phyloP scores from a whole-genome alignment of 2,888 invertebrate genomes.

The Tinea trinotella region DNA sequence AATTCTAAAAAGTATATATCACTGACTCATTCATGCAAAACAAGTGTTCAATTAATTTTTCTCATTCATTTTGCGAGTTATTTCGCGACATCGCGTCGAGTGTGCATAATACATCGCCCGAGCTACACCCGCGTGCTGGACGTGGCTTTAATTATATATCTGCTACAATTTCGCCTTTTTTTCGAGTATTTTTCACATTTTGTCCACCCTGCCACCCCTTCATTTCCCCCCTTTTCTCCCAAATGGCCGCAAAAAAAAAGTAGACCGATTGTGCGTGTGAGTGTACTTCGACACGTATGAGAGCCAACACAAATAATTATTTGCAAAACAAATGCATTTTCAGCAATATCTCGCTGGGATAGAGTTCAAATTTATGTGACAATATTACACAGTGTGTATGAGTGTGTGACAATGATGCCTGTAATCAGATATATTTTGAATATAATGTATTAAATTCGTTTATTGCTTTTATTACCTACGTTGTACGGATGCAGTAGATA shows the following conservation, averaged over 20 bases:
- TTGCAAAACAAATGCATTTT: not conserved
- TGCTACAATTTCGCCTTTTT: conserved; percentile 72
- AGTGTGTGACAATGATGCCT: conserved; percentile 33
- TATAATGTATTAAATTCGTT: not conserved
- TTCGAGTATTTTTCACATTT: conserved; percentile 74
- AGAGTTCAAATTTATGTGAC: not conserved
- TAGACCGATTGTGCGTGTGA: conserved; percentile 19
- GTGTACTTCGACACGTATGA: conserved; percentile 17
- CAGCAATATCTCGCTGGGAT: not conserved
- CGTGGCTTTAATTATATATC: conserved; percentile 71
- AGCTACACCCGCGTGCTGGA: conserved; percentile 59
- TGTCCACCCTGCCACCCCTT: conserved; percentile 49
- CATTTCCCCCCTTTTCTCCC: conserved; percentile 24
- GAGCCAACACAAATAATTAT: not conserved
- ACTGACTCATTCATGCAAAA: conserved; percentile 1
- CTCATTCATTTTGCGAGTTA: conserved; percentile 34
- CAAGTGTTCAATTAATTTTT: conserved; percentile 42
- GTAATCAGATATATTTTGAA: conserved; percentile 3
- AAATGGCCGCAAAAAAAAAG: conserved; percentile 59
- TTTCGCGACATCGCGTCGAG: conserved; percentile 50
- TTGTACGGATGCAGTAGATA: too few species aligned
- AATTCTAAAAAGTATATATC: not conserved
- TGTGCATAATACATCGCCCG: conserved; percentile 62
- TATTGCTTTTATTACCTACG: too few species aligned
- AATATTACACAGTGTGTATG: conserved; percentile 35